Base-by-base conservation (phyloP, 2,888 invertebrate genomes). In the Caradrina kadenii region DNA sequence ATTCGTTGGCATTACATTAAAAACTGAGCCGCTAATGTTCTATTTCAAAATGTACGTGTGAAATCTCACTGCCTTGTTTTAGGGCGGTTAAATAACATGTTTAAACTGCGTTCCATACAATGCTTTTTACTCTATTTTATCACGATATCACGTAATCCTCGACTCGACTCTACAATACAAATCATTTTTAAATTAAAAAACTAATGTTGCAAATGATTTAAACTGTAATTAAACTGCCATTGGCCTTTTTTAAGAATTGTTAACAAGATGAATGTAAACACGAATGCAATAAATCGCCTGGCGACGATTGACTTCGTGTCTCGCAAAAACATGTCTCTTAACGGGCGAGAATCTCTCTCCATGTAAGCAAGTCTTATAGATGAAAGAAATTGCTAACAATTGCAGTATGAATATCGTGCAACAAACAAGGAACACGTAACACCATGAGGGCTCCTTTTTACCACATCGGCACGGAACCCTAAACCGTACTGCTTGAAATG, bases 1-100 rank as follows among this genome's bases (percentile, higher is more conserved):
- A 79, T 79, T 74, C 76, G 69, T 61, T 76, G 76, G 31, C 49
- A 19, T 79, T 63, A 22, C 13, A 59, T 54, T 64, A 45, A 22
- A 63, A 56, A 60, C 49, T 50, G 52, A 4, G 22, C 19, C 22
- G 58, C 35, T 76, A 68, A 61, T 68, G 49, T 68, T 60, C 48
- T 67, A 54, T 73, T 73, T 59, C 62, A 62, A 45, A 21, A 8
- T 26, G 1, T 21, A 48, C 11, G 10, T 21, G 13, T 45, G 4
- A 56, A 45, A 45, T 19, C 17, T 8, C 13, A 63, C n/a, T 56
- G 2, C 17, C 6, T 17, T 50, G 26, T 17, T 39, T n/a, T 10
- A 52, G 21, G 13, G 62, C 50, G 53, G 54, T 52, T 19, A 48
- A 42, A 48, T 31, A 48, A 1, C 10, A 52, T 48, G 1, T 2